phyloP scores from a whole-genome alignment of 1,140 invertebrate genomes.

The Sycobia sp. region DNA sequence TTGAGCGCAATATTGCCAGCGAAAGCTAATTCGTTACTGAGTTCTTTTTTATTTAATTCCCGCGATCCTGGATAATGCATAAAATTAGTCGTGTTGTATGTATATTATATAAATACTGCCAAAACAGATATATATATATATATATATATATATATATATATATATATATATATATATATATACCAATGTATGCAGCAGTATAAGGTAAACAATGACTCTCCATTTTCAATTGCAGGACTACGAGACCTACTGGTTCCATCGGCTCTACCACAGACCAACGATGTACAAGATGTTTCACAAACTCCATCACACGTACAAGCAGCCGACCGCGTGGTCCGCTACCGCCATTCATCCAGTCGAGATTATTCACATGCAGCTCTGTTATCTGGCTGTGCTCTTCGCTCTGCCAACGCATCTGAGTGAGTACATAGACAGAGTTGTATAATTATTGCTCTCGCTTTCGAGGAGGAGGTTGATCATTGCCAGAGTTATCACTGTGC shows the following conservation, averaged over 20 bases:
- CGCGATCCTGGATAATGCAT: too few relatives aligned
- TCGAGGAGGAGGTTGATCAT: too few relatives aligned
- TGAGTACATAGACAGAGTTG: constrained; percentile 59
- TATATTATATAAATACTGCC: not conserved
- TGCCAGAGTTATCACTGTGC: too few relatives aligned
- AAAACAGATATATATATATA: not conserved
- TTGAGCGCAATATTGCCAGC: too few relatives aligned
- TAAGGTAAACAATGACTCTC: too few relatives aligned
- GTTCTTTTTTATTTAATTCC: too few relatives aligned
- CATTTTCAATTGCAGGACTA: constrained; percentile 68
- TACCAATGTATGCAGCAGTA: too few relatives aligned
- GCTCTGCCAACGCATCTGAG: constrained; percentile 68
- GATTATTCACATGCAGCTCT: constrained; percentile 68
- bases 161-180: not conserved
- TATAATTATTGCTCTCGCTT: too few relatives aligned
- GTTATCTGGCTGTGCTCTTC: constrained; percentile 64
- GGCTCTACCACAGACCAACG: constrained; percentile 71
- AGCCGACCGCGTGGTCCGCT: constrained; percentile 76
- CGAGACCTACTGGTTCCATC: constrained; percentile 70
- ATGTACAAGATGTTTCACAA: constrained; percentile 77
- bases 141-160: not conserved
- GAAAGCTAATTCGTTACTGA: too few relatives aligned
- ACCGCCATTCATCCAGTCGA: constrained; percentile 77
- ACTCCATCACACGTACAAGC: constrained; percentile 76
- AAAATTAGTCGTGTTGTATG: not conserved